Conservation (phyloP, 1,140 invertebrate species). For the Drosophila mojavensis region DNA sequence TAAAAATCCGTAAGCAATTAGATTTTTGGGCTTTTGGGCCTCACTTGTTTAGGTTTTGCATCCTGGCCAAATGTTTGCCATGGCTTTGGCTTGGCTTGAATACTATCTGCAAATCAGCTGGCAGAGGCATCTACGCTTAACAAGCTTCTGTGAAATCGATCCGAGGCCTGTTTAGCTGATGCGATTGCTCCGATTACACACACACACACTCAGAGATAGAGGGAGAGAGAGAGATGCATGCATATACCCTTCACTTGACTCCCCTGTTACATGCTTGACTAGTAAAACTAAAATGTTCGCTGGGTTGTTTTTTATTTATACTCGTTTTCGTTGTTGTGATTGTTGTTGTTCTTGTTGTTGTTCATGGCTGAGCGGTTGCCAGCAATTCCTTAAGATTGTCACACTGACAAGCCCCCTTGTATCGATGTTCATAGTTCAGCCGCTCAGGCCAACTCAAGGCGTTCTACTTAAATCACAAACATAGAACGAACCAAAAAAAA, state of each 20-base stretch:
- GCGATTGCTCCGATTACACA: constrained; percentile 48
- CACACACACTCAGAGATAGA: constrained; percentile 17
- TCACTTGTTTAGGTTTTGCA: constrained; percentile 15
- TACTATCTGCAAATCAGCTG: constrained; percentile 41
- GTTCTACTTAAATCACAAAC: constrained; percentile 52
- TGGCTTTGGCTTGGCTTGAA: not conserved
- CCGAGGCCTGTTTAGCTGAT: constrained; percentile 26
- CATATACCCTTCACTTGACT: constrained; percentile 45
- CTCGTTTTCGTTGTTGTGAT: too few relatives aligned
- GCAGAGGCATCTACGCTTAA: constrained; percentile 27
- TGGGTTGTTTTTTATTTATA: constrained; percentile 1
- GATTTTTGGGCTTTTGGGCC: not conserved
- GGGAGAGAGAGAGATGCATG: not conserved
- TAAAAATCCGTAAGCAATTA: not conserved
- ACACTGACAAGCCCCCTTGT: constrained; percentile 50
- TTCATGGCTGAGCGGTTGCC: constrained; percentile 44
- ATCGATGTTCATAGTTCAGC: constrained; percentile 29
- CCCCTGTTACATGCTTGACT: constrained; percentile 20
- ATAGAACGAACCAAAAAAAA: not conserved
- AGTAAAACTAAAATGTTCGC: constrained; percentile 47
- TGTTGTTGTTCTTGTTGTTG: not conserved
- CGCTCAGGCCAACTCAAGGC: constrained; percentile 30
- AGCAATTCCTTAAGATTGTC: constrained; percentile 58
- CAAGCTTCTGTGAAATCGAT: constrained; percentile 58
- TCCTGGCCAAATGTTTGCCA: constrained; percentile 14